These are phyloP conservation scores for Idris sp. DNA, from an alignment of 1,140 invertebrate genomes.

Conservation along the genomic window DNA sequence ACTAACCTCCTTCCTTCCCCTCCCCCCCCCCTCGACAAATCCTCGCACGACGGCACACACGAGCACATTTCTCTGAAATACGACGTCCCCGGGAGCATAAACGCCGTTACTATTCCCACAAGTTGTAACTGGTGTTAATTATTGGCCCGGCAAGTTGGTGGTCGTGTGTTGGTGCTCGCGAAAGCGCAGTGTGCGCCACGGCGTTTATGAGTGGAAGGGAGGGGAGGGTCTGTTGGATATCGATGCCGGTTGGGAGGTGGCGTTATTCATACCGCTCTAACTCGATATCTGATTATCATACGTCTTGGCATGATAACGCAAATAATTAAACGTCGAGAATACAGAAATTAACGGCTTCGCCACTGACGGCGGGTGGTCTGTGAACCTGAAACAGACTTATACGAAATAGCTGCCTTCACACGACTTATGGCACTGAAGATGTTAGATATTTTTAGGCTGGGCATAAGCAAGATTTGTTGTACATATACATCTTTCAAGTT, in stretches of 20 bases:
- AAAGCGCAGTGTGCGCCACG: no score
- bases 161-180: slow-evolving; percentile 38
- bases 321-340: slow-evolving; percentile 70
- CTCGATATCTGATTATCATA: slow-evolving; percentile 73
- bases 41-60: slow-evolving; percentile 64
- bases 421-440: slow-evolving; percentile 25
- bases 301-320: slow-evolving; percentile 67
- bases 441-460: no score
- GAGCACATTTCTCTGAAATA: slow-evolving; percentile 78
- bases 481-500: no score
- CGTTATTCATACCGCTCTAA: slow-evolving; percentile 61
- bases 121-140: slow-evolving; percentile 79
- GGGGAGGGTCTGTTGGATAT: slow-evolving; percentile 44
- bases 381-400: no score
- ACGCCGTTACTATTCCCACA: slow-evolving; percentile 78
- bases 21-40: slow-evolving; percentile 62
- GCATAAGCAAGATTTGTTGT: no score
- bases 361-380: slow-evolving; percentile 51
- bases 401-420: slow-evolving; percentile 34
- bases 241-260: slow-evolving; percentile 29
- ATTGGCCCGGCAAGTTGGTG: slow-evolving; percentile 74
- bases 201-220: no score
- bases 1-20: no score
- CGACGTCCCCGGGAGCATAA: slow-evolving; percentile 77
- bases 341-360: slow-evolving; percentile 59